Base-by-base conservation (phyloP, 2,888 invertebrate species). In the Imbricaverruca yamaguchii region DNA sequence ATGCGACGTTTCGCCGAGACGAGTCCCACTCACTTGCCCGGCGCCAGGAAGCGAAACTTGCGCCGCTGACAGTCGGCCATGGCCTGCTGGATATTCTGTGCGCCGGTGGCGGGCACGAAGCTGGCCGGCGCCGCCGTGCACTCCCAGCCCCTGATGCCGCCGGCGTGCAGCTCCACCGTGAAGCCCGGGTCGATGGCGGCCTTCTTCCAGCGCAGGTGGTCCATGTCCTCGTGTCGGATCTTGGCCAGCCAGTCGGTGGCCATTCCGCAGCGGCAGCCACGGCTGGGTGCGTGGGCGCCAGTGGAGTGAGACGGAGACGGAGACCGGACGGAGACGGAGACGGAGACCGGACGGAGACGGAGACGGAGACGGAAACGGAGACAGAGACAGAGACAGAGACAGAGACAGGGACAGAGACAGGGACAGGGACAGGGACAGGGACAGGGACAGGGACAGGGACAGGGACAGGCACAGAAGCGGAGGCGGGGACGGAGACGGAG, bases 241-340 rank as follows among this genome's bases (percentile, higher is more conserved):
- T 10, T n/a, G n/a, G n/a, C 67, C 25, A 25, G 2, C 67, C n/a
- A 13, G n/a, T n/a, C 10, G 67, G 9, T n/a, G 67, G 67, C 67
- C 67, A 25, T 67, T 4, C 67, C 67, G 67, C 67, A 67, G 13
- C 67, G 67, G 67, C 67, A 67, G 67, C 67, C 67, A 25, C 25
- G 25, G 2, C 67, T 67, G 67, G 23, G 65, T 4, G 23, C 3
- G 23, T 1, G 21, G 63, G 2, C 18, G 18, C 2, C 18, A 8
- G 63, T 18, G 13, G 18, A 63, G 63, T 13, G 13, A 13, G 61
- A 18, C 8, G 0, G 61, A 63, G 61, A 8, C 8, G 3, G 61
- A 18, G 15, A 18, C 61, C 2, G 61, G 18, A 13, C 18, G 3
- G 18, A 4, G 39, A 39, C 39, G 4, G 39, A 4, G 39, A 39